A percentile compares a stretch with the other conserved stretches of the same genome.
Conservation (phyloP, 2,113 vertebrate genomes). For the Pomatorhinus ruficollis region DNA sequence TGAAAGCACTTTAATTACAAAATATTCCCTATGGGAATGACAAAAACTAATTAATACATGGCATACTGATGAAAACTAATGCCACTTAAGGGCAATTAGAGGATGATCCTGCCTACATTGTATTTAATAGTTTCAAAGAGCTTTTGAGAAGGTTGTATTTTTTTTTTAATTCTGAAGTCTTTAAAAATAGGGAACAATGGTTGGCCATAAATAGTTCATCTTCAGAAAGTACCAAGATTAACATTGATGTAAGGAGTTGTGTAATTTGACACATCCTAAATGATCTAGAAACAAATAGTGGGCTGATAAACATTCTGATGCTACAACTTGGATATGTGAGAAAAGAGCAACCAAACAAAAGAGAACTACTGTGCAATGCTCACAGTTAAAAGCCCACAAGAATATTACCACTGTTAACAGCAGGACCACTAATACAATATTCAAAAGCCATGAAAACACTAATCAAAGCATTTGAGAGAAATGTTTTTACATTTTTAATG, state of each 20-base stretch:
- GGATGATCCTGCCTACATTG: not conserved
- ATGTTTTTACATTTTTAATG: not conserved
- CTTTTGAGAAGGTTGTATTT: not conserved
- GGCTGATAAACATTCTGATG: not conserved
- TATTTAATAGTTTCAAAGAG: not conserved
- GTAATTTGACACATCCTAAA: not conserved
- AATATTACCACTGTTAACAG: not conserved
- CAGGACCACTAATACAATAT: not conserved
- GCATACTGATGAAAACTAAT: not conserved
- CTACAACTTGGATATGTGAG: not conserved
- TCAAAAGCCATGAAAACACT: not conserved
- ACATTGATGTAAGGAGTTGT: not conserved
- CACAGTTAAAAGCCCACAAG: not conserved
- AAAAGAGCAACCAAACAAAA: not conserved
- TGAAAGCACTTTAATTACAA: not conserved
- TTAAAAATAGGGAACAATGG: not conserved
- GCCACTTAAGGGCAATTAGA: not conserved
- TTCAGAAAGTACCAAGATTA: not conserved
- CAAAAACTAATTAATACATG: not conserved
- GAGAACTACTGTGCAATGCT: not conserved
- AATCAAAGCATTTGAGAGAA: not conserved
- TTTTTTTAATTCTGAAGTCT: not conserved
- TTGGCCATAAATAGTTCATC: not conserved
- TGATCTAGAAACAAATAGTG: not conserved
- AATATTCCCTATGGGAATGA: not conserved